These are phyloP conservation scores for Ecdyonurus torrentis DNA, from an alignment of 2,888 invertebrate genomes.

Conservation along the genomic window DNA sequence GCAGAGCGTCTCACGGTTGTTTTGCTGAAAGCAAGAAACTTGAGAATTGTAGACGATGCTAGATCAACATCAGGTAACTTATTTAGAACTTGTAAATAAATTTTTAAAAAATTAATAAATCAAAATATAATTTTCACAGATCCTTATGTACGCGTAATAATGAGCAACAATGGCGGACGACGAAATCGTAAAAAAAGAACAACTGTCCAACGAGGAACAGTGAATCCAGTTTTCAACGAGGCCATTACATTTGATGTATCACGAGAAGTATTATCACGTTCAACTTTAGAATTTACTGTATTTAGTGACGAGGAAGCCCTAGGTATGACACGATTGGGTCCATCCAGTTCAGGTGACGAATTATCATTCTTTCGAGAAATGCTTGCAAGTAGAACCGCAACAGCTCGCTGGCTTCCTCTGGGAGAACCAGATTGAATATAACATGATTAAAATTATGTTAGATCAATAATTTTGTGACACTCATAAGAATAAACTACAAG, in stretches of 20 bases:
- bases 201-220: constrained; percentile 52
- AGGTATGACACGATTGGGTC: constrained; percentile 35
- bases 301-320: constrained; percentile 42
- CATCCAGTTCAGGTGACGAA: constrained; percentile 28
- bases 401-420: constrained; percentile 39
- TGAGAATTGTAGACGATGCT: constrained; percentile 27
- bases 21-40: constrained; percentile 66
- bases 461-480: too few species aligned
- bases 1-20: constrained; percentile 73
- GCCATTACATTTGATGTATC: constrained; percentile 74
- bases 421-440: constrained; percentile 22
- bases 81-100: background rate
- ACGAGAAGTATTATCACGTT: constrained; percentile 35
- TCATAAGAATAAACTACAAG: too few species aligned
- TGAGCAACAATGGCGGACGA: constrained; percentile 68
- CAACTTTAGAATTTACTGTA: constrained; percentile 38
- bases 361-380: constrained; percentile 37
- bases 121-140: constrained; percentile 35
- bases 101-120: constrained; percentile 1
- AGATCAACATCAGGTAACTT: constrained; percentile 25
- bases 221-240: constrained; percentile 83
- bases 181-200: constrained; percentile 75
- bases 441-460: too few species aligned
- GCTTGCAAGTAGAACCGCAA: constrained; percentile 36
- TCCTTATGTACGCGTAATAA: constrained; percentile 73